phyloP scores from a whole-genome alignment of 2,113 vertebrate genomes.

The Phaetusa simplex region DNA sequence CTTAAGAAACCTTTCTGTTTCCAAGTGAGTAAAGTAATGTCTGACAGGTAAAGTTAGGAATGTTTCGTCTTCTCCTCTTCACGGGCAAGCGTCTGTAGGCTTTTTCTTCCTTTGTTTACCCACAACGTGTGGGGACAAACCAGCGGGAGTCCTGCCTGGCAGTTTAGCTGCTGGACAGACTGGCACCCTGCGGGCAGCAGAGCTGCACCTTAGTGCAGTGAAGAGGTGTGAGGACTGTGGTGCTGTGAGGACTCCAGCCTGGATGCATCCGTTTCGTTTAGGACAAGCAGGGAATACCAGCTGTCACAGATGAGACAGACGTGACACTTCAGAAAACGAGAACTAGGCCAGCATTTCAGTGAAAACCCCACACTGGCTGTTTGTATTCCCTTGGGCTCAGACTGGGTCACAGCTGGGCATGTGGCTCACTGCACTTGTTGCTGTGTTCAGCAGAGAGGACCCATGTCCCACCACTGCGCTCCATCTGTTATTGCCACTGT shows the following conservation, averaged over 20 bases:
- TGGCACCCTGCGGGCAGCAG: neutral
- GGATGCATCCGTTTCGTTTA: neutral
- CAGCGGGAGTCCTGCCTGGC: neutral
- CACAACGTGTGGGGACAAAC: neutral
- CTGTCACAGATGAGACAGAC: neutral
- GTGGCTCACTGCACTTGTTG: neutral
- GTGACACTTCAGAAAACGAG: neutral
- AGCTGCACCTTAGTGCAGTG: neutral
- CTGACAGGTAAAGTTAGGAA: neutral
- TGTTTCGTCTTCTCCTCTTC: neutral
- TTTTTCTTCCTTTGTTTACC: neutral
- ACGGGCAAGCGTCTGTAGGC: neutral
- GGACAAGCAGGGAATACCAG: neutral
- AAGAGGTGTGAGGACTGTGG: neutral
- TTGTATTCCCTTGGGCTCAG: neutral
- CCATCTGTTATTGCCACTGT: neutral
- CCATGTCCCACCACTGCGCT: accelerated
- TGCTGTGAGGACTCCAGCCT: neutral
- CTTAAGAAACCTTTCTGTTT: neutral
- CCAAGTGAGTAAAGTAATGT: neutral
- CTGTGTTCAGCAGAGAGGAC: neutral
- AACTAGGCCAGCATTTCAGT: neutral
- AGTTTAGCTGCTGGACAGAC: neutral
- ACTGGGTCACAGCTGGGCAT: neutral
- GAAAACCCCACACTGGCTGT: neutral